phyloP scores from a whole-genome alignment of 2,888 invertebrate species.

The Operophtera brumata region DNA sequence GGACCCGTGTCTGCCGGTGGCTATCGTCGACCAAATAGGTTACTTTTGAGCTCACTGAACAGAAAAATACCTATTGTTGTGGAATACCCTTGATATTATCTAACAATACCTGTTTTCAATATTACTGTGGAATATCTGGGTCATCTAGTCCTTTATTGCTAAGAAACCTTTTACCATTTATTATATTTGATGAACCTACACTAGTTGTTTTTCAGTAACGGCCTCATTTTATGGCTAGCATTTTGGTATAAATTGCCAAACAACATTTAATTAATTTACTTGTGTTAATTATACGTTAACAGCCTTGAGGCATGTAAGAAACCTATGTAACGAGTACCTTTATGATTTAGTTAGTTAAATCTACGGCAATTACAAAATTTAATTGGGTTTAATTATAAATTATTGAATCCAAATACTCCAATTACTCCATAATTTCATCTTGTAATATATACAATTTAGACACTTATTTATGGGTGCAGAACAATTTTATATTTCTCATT shows the following conservation, averaged over 20 bases:
- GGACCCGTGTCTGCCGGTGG: conserved; percentile 43
- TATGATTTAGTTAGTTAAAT: conserved; percentile 12
- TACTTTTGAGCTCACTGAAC: conserved; percentile 22
- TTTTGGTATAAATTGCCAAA: conserved; percentile 15
- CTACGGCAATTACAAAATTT: not conserved
- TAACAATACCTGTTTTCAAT: not conserved
- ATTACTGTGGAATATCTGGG: too few relatives aligned
- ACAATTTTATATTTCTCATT: too few relatives aligned
- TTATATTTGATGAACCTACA: too few relatives aligned
- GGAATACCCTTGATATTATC: not conserved
- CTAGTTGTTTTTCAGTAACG: conserved; percentile 17
- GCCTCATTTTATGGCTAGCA: conserved; percentile 18
- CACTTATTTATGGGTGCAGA: too few relatives aligned
- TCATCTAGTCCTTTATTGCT: too few relatives aligned
- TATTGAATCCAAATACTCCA: not conserved
- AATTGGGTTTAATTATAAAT: not conserved
- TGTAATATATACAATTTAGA: too few relatives aligned
- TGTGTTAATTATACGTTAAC: conserved; percentile 21
- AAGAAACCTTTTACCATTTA: too few relatives aligned
- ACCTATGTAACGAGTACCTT: conserved; percentile 17
- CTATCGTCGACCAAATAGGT: conserved; percentile 31
- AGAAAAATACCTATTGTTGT: conserved; percentile 14
- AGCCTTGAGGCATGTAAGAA: conserved; percentile 18
- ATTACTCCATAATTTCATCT: not conserved
- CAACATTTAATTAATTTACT: conserved; percentile 25